Evolutionary conservation across 2,888 invertebrate genomes (phyloP).

Genomic region (Blomia tropicalis): DNA sequence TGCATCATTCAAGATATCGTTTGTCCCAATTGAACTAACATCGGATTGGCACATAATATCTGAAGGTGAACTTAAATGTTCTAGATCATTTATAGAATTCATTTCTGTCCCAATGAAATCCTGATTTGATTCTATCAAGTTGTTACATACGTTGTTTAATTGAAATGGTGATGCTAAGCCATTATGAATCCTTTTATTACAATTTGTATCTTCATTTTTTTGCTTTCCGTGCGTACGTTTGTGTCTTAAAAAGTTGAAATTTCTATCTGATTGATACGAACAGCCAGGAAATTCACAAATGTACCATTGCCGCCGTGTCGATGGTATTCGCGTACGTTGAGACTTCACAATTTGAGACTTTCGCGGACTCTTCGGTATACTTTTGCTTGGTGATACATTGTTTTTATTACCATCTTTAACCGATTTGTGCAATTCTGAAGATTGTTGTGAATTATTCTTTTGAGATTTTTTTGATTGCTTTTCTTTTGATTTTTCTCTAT

Average conservation of each 20-base stretch:
- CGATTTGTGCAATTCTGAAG: too few relatives aligned
- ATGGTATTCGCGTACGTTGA: conserved; percentile 9
- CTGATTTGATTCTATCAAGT: neutral
- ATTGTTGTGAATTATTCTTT: neutral
- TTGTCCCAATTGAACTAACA: neutral
- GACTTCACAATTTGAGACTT: neutral
- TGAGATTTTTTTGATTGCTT: neutral
- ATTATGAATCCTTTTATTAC: neutral
- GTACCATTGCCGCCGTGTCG: conserved; percentile 19
- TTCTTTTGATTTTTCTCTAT: neutral
- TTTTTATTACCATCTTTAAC: too few relatives aligned
- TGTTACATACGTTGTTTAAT: neutral
- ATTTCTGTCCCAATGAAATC: neutral
- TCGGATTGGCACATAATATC: too few relatives aligned
- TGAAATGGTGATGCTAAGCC: neutral
- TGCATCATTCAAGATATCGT: neutral
- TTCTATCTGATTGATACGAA: conserved; percentile 22
- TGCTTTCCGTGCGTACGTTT: conserved; percentile 20
- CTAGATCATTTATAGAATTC: neutral
- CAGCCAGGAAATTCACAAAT: conserved; percentile 21
- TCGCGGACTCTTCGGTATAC: neutral
- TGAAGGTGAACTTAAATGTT: neutral
- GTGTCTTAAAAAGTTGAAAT: conserved; percentile 21
- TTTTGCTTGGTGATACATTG: neutral
- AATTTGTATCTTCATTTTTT: conserved; percentile 2